These are phyloP conservation scores for Malachius bipustulatus DNA, from an alignment of 2,888 invertebrate genomes.

Conservation along the genomic window DNA sequence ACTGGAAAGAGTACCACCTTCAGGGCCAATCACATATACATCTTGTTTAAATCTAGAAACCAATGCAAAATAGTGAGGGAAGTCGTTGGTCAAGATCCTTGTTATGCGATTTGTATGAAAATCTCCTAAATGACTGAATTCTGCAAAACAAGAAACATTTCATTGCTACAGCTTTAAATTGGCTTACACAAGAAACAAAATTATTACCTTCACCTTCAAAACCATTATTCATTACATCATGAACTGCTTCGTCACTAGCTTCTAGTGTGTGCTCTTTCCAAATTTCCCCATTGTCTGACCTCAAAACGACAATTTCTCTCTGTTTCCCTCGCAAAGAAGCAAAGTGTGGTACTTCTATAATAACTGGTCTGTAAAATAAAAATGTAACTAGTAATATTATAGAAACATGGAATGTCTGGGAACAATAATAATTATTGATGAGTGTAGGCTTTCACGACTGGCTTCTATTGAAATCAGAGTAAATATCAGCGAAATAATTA, in stretches of 20 bases:
- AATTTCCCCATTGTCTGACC: slow-evolving; percentile 95
- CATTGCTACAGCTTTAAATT: background rate
- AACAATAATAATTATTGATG: no score
- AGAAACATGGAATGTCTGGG: no score
- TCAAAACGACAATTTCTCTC: slow-evolving; percentile 88
- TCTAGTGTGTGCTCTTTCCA: slow-evolving; percentile 93
- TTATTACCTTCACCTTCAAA: slow-evolving; percentile 65
- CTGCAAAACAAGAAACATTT: slow-evolving; percentile 34
- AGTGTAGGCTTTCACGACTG: no score
- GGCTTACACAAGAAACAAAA: background rate
- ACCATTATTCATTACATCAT: slow-evolving; percentile 86
- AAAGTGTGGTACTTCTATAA: slow-evolving; percentile 95
- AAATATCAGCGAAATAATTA: no score
- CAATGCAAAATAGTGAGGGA: slow-evolving; percentile 96
- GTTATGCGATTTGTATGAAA: slow-evolving; percentile 82
- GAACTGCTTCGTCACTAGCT: slow-evolving; percentile 75
- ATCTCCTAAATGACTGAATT: slow-evolving; percentile 67
- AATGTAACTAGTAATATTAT: no score
- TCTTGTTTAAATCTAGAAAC: slow-evolving; percentile 92
- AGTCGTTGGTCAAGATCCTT: slow-evolving; percentile 89
- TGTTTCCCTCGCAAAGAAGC: slow-evolving; percentile 88
- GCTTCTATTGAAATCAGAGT: no score
- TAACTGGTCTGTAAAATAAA: slow-evolving; percentile 87
- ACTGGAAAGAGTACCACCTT: slow-evolving; percentile 93
- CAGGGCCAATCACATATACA: slow-evolving; percentile 92